Base-by-base conservation (phyloP, 1,140 invertebrate genomes). In the Microplitis demolitor region DNA sequence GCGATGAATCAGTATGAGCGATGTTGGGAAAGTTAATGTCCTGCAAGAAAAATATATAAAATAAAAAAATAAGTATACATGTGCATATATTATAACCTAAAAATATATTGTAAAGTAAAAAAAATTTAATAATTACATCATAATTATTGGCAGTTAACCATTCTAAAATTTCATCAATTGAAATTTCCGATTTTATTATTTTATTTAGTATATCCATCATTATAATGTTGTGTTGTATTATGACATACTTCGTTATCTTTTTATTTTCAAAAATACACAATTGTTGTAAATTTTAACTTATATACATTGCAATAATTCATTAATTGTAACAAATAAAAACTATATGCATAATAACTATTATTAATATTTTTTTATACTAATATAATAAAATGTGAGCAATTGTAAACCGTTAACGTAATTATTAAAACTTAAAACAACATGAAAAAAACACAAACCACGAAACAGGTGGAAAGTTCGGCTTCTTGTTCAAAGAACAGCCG, bases 111-210 rank as follows among this genome's bases (percentile, higher is more conserved):
- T 5, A n/a, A 71, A 72, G 1, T 68, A 58, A 72, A 70, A 56
- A 24, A 50, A 51, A 53, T 11, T 33, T 66, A 51, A 58, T 68
- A 74, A 34, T 70, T 69, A 78, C 77, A 50, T 77, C 24, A 9
- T 34, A 14, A 54, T 77, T 63, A 73, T 81, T 78, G n/a, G 67
- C 73, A 34, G 76, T 76, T 24, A 81, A 71, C 80, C 80, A 81
- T 9, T 78, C 63, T 2, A 80, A 56, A 69, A 81, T 70, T 69
- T 74, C 62, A 9, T 78, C 73, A 6, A 72, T 70, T 31, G 61
- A 14, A 35, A 79, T 70, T 76, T 77, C 73, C 9, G 61, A 76
- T 61, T 74, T 77, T 34, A 81, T 70, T 39, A 80, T 16, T 67
- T 76, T 77, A 70, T 71, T 71, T 70, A 78, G 53, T 61, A 78